These are phyloP conservation scores for Ramphastos sulfuratus DNA, from an alignment of 2,113 vertebrate genomes.

Conservation along the genomic window DNA sequence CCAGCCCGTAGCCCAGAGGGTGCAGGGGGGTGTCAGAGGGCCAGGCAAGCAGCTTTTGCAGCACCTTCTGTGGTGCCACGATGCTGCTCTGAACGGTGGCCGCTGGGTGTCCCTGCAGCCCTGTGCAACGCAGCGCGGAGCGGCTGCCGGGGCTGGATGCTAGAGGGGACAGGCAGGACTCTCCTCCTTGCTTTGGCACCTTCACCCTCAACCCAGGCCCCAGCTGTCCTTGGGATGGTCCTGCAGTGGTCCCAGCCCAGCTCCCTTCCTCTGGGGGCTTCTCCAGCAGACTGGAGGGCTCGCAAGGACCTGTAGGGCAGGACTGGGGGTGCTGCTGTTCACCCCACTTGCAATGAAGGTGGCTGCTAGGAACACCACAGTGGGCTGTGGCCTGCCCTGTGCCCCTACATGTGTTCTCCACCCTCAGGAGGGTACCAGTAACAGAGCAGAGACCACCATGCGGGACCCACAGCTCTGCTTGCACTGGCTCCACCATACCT, in stretches of 20 bases:
- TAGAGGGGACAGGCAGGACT: neutral
- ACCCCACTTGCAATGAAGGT: neutral
- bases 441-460: neutral
- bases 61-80: neutral
- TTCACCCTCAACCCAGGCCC: neutral
- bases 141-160: rapidly evolving
- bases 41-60: rapidly evolving
- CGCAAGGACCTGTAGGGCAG: neutral
- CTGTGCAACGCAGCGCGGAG: rapidly evolving
- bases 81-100: neutral
- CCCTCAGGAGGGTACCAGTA: neutral
- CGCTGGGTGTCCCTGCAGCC: neutral
- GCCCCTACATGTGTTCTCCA: neutral
- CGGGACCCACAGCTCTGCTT: neutral
- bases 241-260: neutral
- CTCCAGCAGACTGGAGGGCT: neutral
- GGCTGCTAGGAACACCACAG: neutral
- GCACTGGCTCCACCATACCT: neutral
- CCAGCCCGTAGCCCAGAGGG: rapidly evolving
- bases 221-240: neutral
- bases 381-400: neutral
- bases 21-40: rapidly evolving
- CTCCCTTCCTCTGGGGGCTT: neutral
- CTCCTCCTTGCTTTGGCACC: neutral
- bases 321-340: neutral